phyloP scores from a whole-genome alignment of 2,888 invertebrate species.

The Phortica magna region DNA sequence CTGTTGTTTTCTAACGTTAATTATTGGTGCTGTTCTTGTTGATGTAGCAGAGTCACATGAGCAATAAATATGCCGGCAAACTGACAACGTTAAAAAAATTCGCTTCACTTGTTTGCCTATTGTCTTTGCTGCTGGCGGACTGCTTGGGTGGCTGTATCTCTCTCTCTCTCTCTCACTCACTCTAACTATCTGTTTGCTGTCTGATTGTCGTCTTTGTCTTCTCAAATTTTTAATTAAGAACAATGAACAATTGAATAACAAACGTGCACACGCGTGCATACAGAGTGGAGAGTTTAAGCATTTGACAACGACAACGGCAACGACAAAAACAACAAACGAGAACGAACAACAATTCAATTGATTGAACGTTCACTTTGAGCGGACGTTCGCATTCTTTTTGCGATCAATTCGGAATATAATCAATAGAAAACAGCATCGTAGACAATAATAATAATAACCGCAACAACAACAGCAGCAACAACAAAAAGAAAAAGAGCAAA shows the following conservation, averaged over 20 bases:
- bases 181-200: neutral
- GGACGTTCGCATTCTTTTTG: neutral
- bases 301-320: neutral
- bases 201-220: neutral
- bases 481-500: too few relatives aligned
- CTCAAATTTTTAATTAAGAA: conserved; percentile 15
- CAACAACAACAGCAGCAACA: neutral
- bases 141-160: too few relatives aligned
- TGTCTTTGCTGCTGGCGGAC: neutral
- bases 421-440: neutral
- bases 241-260: neutral
- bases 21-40: too few relatives aligned
- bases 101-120: neutral
- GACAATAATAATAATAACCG: neutral
- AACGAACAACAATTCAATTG: neutral
- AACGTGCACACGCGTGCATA: conserved; percentile 4
- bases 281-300: neutral
- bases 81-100: neutral
- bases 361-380: neutral
- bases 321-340: neutral
- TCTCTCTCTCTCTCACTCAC: neutral
- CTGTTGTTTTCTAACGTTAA: too few relatives aligned
- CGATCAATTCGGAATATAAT: neutral
- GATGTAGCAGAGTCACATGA: too few relatives aligned
- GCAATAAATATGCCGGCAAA: too few relatives aligned